Percentiles rank a stretch among this genome's conserved stretches.
These are phyloP conservation scores for Triplophysa siluroides DNA, from an alignment of 2,113 vertebrate genomes.

Conservation along the genomic window DNA sequence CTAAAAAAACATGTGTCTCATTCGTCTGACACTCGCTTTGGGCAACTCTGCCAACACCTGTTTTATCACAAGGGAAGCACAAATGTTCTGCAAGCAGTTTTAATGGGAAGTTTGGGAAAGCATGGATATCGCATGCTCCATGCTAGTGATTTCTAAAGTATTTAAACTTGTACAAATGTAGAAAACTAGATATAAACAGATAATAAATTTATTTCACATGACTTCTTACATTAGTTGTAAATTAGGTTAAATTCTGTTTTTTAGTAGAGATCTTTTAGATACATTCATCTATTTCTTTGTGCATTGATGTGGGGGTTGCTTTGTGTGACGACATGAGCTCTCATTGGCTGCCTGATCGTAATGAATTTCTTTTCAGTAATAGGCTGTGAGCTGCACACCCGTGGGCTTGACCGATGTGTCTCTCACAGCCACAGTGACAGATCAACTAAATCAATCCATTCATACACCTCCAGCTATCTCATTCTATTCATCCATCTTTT, in stretches of 20 bases:
- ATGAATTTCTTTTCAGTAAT: constrained; percentile 4
- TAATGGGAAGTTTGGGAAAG: not conserved
- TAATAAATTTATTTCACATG: no score
- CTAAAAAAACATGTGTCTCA: constrained; percentile 67
- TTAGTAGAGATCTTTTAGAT: no score
- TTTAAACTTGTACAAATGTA: no score
- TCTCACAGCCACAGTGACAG: constrained; percentile 6
- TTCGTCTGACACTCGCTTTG: constrained; percentile 63
- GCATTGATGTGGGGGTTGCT: not conserved
- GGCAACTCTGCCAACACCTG: constrained; percentile 10
- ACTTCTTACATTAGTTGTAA: no score
- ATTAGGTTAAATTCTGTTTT: no score
- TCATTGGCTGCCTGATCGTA: not conserved
- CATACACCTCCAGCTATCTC: not conserved
- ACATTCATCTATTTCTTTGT: not conserved
- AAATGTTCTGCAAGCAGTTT: not conserved
- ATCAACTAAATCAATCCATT: constrained; percentile 19
- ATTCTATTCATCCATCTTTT: not conserved
- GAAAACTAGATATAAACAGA: no score
- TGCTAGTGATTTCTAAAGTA: not conserved
- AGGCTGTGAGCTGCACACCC: constrained; percentile 3
- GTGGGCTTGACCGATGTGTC: not conserved
- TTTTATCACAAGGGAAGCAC: constrained; percentile 1
- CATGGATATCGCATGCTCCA: not conserved
- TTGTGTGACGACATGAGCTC: not conserved